These are phyloP conservation scores for Pangasius krempfi DNA, from an alignment of 2,797 vertebrate species.

Conservation along the genomic window DNA sequence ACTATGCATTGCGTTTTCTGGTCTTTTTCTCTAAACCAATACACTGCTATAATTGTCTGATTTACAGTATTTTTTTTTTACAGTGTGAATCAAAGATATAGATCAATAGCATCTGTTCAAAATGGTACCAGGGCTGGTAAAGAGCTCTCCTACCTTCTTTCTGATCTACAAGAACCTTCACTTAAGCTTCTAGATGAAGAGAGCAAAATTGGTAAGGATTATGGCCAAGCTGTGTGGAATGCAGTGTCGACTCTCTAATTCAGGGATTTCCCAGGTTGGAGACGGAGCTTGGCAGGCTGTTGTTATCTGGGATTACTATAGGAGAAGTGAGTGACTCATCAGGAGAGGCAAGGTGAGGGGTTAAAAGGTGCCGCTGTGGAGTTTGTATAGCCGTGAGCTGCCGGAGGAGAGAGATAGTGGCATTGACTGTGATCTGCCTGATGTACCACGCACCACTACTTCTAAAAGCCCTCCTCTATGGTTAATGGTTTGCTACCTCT, in stretches of 20 bases:
- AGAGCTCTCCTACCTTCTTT: conserved; percentile 7
- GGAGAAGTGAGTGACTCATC: conserved; percentile 40
- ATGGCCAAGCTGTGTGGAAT: conserved; percentile 46
- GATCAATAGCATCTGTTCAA: neutral
- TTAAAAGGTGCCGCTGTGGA: conserved; percentile 32
- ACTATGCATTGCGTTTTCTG: neutral
- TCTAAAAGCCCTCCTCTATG: neutral
- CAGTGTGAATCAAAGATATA: neutral
- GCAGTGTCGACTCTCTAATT: conserved; percentile 49
- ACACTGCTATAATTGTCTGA: neutral
- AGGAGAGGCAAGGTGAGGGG: conserved; percentile 17
- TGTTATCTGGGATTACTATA: conserved; percentile 55
- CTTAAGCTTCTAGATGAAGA: conserved; percentile 55
- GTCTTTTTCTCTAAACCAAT: neutral
- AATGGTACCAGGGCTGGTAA: neutral
- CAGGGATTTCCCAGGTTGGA: conserved; percentile 58
- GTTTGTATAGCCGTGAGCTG: conserved; percentile 58
- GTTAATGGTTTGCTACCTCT: neutral
- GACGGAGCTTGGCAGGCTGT: conserved; percentile 36
- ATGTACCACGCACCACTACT: neutral
- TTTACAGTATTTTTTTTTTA: neutral
- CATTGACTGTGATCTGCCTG: conserved; percentile 62
- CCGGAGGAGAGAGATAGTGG: conserved; percentile 64
- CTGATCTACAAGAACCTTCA: conserved; percentile 30
- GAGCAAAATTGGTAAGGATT: conserved; percentile 46